phyloP scores from a whole-genome alignment of 2,888 invertebrate species.

The Hololepta plana region DNA sequence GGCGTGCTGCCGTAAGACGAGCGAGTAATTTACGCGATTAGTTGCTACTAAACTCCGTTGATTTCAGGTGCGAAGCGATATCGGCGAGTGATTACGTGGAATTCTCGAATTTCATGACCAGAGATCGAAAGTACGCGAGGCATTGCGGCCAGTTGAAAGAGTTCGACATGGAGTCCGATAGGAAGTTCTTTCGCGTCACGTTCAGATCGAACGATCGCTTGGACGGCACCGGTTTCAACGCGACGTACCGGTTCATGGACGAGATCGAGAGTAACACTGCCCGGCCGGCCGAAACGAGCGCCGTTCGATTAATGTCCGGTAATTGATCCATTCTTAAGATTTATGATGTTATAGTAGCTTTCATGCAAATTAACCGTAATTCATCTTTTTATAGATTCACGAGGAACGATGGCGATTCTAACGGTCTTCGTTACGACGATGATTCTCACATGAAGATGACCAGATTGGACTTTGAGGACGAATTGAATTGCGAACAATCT shows the following conservation, averaged over 20 bases:
- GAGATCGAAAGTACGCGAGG: slow-evolving; percentile 75
- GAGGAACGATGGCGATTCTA: too few relatives aligned
- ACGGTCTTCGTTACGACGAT: too few relatives aligned
- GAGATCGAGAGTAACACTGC: slow-evolving; percentile 40
- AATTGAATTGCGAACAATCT: too few relatives aligned
- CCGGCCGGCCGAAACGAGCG: too few relatives aligned
- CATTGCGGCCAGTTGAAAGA: slow-evolving; percentile 75
- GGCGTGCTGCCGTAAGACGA: slow-evolving; percentile 78
- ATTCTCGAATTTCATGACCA: slow-evolving; percentile 84
- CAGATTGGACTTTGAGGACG: too few relatives aligned
- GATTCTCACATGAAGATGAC: too few relatives aligned
- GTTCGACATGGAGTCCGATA: slow-evolving; percentile 71
- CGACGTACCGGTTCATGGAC: slow-evolving; percentile 71
- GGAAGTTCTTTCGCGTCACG: slow-evolving; percentile 85
- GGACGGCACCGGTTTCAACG: slow-evolving; percentile 88
- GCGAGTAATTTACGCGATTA: background rate
- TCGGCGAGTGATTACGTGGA: slow-evolving; percentile 92
- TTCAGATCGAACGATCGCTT: slow-evolving; percentile 87
- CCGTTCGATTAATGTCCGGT: too few relatives aligned
- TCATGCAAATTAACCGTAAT: too few relatives aligned
- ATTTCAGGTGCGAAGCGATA: slow-evolving; percentile 69
- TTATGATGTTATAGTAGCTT: too few relatives aligned
- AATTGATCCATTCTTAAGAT: too few relatives aligned
- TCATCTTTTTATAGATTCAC: too few relatives aligned
- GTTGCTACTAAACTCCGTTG: slow-evolving; percentile 5